Evolutionary conservation across 2,888 invertebrate genomes (phyloP).

Genomic region (Oligia strigilis): DNA sequence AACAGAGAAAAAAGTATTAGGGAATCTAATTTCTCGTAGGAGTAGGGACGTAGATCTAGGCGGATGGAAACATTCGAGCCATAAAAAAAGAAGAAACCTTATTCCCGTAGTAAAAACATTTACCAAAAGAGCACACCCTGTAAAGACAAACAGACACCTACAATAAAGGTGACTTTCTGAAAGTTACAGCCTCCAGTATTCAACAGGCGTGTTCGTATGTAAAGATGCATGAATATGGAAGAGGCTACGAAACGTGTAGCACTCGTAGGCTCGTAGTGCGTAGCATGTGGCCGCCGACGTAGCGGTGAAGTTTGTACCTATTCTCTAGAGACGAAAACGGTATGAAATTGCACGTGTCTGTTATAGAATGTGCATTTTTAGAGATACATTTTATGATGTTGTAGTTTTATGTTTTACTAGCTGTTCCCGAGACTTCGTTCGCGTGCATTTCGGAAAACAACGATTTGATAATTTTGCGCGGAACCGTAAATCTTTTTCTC

Average conservation of each 20-base stretch:
- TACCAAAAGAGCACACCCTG: slow-evolving; percentile 5
- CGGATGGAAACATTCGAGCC: neutral
- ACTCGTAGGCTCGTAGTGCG: slow-evolving; percentile 54
- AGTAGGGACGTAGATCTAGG: neutral
- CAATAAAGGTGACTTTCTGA: slow-evolving; percentile 46
- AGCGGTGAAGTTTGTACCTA: slow-evolving; percentile 30
- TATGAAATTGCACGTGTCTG: slow-evolving; percentile 14
- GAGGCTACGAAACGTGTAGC: slow-evolving; percentile 47
- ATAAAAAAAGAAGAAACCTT: neutral
- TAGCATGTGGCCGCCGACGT: slow-evolving; percentile 51
- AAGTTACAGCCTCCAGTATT: slow-evolving; percentile 47
- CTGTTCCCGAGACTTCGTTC: too few species aligned
- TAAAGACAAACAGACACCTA: slow-evolving; percentile 45
- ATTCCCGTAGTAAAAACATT: slow-evolving; percentile 7
- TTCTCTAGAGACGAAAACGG: slow-evolving; percentile 22
- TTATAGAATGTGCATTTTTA: slow-evolving; percentile 18
- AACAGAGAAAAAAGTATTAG: neutral
- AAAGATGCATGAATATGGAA: slow-evolving; percentile 55
- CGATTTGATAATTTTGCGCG: too few species aligned
- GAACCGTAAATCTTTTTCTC: too few species aligned
- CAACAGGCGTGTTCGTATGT: slow-evolving; percentile 51
- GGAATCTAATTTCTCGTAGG: neutral
- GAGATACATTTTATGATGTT: neutral
- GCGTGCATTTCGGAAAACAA: too few species aligned
- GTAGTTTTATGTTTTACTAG: neutral